Conservation (phyloP, 2,888 invertebrate species). For the Ormyrus nitidulus region DNA sequence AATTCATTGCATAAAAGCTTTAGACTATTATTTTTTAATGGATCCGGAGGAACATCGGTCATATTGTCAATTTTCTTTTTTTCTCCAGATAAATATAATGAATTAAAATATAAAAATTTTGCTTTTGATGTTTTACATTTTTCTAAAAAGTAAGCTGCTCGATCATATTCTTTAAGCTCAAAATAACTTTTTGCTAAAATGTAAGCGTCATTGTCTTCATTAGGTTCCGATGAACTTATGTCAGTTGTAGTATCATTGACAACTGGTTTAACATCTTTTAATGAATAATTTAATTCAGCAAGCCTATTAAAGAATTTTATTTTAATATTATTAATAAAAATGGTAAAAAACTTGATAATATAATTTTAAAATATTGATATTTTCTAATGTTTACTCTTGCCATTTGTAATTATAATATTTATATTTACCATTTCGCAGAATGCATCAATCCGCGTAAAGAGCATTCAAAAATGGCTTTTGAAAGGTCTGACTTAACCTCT, state of each 20-base stretch:
- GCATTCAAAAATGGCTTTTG: slow-evolving; percentile 83
- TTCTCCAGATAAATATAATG: slow-evolving; percentile 91
- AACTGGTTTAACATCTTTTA: slow-evolving; percentile 81
- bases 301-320: slow-evolving; percentile 76
- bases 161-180: slow-evolving; percentile 92
- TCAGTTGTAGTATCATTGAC: slow-evolving; percentile 76
- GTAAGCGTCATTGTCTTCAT: slow-evolving; percentile 84
- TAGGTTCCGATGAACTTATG: slow-evolving; percentile 76
- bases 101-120: slow-evolving; percentile 90
- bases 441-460: slow-evolving; percentile 87
- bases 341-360: slow-evolving; percentile 12
- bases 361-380: neutral
- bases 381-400: neutral
- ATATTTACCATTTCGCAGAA: slow-evolving; percentile 85
- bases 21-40: slow-evolving; percentile 76
- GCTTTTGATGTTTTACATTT: slow-evolving; percentile 83
- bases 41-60: slow-evolving; percentile 82
- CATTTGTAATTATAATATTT: neutral
- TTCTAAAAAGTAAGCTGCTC: slow-evolving; percentile 88
- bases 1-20: slow-evolving; percentile 79
- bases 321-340: neutral
- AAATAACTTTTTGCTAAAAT: slow-evolving; percentile 91
- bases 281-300: slow-evolving; percentile 87
- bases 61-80: slow-evolving; percentile 92
- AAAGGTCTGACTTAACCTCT: slow-evolving; percentile 81